A percentile compares a stretch with the other conserved stretches of the same genome.
These are phyloP conservation scores for Portunus trituberculatus DNA, from an alignment of 1,140 invertebrate species.

Conservation along the genomic window DNA sequence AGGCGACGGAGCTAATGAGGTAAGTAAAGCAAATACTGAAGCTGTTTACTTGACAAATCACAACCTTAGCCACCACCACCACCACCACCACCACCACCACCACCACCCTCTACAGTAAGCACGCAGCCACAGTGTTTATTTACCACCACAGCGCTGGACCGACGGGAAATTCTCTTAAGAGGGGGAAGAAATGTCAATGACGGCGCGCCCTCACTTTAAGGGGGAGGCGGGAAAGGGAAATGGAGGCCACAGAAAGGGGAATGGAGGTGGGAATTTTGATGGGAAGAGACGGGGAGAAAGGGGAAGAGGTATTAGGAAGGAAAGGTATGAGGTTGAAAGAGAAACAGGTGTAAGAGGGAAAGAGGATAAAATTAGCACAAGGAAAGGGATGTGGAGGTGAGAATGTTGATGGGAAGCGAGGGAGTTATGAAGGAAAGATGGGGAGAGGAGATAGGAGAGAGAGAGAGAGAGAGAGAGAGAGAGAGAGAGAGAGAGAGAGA, in stretches of 20 bases:
- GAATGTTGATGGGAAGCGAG: background rate
- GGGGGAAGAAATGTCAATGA: background rate
- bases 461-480: too few species aligned
- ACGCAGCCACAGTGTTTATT: background rate
- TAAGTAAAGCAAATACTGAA: background rate
- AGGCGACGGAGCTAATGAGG: background rate
- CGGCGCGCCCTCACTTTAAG: background rate
- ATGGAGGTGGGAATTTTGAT: background rate
- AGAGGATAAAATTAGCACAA: background rate
- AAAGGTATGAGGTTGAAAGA: background rate
- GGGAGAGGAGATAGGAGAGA: background rate
- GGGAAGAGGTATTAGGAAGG: background rate
- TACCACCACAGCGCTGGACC: background rate
- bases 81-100: background rate
- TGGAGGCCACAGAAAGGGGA: background rate
- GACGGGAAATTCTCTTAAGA: background rate
- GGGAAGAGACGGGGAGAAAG: background rate
- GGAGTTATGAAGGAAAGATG: background rate
- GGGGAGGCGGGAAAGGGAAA: background rate
- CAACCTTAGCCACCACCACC: background rate
- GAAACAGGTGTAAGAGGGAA: background rate
- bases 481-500: background rate
- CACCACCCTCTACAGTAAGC: background rate
- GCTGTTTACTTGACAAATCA: background rate
- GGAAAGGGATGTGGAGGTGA: background rate